phyloP scores from a whole-genome alignment of 1,140 invertebrate genomes.

The Gonatopus flavifemur region DNA sequence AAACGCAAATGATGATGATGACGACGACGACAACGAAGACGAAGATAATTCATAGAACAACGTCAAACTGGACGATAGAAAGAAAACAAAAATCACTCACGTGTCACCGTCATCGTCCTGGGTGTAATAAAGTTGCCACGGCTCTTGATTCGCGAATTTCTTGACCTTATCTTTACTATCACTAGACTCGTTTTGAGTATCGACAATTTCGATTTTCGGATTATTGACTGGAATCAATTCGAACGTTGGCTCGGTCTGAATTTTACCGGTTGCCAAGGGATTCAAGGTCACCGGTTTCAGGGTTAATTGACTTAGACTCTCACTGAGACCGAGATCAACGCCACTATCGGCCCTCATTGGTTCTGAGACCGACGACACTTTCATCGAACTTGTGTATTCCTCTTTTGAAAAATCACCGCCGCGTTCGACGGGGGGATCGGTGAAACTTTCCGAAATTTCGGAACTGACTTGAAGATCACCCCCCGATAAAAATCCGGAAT shows the following conservation, averaged over 20 bases:
- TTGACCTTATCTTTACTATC: conserved; percentile 6
- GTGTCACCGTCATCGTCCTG: conserved; percentile 74
- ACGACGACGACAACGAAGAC: too few species aligned
- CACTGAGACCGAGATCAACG: conserved; percentile 58
- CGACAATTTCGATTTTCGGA: conserved; percentile 2
- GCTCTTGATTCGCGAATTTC: conserved; percentile 30
- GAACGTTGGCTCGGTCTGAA: conserved; percentile 24
- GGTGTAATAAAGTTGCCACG: conserved; percentile 63
- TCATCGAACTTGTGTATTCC: too few species aligned
- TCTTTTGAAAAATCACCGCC: neutral
- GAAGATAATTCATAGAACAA: too few species aligned
- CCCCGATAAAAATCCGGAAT: conserved; percentile 63
- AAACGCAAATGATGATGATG: too few species aligned
- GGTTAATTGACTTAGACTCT: conserved; percentile 58
- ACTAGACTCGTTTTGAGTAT: neutral
- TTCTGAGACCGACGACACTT: conserved; percentile 22
- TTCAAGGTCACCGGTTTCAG: conserved; percentile 45
- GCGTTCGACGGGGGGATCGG: neutral
- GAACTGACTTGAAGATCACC: conserved; percentile 55
- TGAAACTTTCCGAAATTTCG: conserved; percentile 25
- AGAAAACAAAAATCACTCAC: conserved; percentile 57
- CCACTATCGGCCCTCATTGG: conserved; percentile 58
- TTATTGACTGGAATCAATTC: conserved; percentile 23
- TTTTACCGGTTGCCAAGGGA: conserved; percentile 20
- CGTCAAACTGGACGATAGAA: too few species aligned